These are phyloP conservation scores for Cataglyphis livida DNA, from an alignment of 2,888 invertebrate genomes.

Conservation along the genomic window DNA sequence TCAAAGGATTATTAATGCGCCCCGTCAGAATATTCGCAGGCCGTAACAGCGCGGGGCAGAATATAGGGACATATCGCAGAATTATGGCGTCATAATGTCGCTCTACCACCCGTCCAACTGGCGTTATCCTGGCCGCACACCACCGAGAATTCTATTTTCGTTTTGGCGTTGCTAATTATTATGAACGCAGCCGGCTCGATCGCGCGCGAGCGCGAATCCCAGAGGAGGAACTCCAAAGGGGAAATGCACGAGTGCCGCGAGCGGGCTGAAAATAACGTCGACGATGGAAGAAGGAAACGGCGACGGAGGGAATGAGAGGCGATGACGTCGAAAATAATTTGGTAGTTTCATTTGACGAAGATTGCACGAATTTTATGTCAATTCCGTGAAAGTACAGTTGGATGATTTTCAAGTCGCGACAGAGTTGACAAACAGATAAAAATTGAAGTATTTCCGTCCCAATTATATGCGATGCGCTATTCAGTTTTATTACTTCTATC, in stretches of 20 bases:
- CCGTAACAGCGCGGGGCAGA: constrained; percentile 54
- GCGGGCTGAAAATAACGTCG: constrained; percentile 35
- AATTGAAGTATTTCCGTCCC: not conserved
- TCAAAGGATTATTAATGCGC: constrained; percentile 74
- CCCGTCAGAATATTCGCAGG: constrained; percentile 66
- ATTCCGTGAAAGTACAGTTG: not conserved
- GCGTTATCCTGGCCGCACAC: constrained; percentile 44
- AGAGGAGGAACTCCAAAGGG: not conserved
- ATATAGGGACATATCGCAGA: constrained; percentile 57
- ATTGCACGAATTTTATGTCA: not conserved
- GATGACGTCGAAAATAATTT: constrained; percentile 1
- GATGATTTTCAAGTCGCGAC: not conserved
- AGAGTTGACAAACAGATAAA: not conserved
- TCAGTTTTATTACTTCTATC: not conserved
- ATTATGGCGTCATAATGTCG: constrained; percentile 64
- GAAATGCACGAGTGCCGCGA: constrained; percentile 6
- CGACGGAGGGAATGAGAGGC: not conserved
- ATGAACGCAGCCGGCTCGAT: constrained; percentile 69
- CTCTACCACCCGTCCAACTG: not conserved
- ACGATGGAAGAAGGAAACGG: not conserved
- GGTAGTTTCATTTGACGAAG: not conserved
- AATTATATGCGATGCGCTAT: not conserved
- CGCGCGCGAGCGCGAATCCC: constrained; percentile 13
- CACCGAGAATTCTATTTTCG: constrained; percentile 76
- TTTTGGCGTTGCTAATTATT: constrained; percentile 79